Evolutionary conservation across 2,113 vertebrate genomes (phyloP), one percentile per base, ranked within the genome.

Genomic region (Hemiprocne comata): DNA sequence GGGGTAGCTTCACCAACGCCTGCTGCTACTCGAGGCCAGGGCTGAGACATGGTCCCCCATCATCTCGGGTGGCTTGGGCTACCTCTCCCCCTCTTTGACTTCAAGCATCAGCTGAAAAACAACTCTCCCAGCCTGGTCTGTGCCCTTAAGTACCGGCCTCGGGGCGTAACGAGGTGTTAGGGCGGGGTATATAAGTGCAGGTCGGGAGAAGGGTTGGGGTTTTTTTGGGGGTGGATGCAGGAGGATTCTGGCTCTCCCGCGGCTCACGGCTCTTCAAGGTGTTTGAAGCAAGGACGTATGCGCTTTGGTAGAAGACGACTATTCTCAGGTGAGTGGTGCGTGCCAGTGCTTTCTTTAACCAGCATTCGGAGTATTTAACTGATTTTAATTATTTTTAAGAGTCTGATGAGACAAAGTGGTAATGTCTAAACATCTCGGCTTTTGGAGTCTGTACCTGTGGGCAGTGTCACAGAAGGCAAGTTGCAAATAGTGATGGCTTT

Each of bases 261-360:
- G 40, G 42, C 17, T 17, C 5, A 3, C 34, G 58, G 15, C 5
- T 12, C 14, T 9, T 2, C 14, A 3, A 8, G 25, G 1, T 5
- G 13, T 13, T 29, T 19, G 2, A 9, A n/a, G 65, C 10, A 6
- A 26, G 60, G 11, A 1, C 0, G 0, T 0, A 6, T 9, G 10
- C 4, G 7, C 53, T 85, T n/a, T 0, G 48, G 21, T 5, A 19
- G 73, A 14, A 18, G 57, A 8, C 0, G 10, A 0, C 6, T 3
- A 0, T n/a, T 65, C 38, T 13, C 26, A 26, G 88, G 90, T 87
- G 36, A 67, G 83, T n/a, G 44, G 8, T 64, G 71, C 64, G 78
- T 9, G 26, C 36, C 5, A 0, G 25, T 40, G 55, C n/a, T 28
- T 40, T 46, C 55, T 82, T 34, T n/a, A 23, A 2, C 24, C 55